Percentiles rank a stretch among this genome's conserved stretches.
Conservation (phyloP, 2,797 vertebrate species). For the Myotis pilosus region DNA sequence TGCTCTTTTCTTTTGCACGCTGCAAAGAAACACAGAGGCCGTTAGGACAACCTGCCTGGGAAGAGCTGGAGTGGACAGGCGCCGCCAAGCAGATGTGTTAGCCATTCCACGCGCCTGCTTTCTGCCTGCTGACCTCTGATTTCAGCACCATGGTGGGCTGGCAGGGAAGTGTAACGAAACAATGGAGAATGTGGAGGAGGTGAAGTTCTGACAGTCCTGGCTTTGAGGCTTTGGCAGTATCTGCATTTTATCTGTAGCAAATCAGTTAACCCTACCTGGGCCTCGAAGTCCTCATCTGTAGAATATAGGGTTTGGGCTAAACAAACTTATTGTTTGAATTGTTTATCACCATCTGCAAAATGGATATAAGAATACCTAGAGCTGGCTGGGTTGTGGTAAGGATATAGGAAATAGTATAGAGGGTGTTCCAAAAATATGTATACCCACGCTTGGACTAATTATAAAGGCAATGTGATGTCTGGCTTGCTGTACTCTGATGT, state of each 20-base stretch:
- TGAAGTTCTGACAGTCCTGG: background rate
- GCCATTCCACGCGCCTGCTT: background rate
- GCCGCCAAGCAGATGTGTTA: background rate
- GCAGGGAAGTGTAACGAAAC: background rate
- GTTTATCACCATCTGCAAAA: background rate
- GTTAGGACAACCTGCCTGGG: constrained; percentile 61
- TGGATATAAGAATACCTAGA: background rate
- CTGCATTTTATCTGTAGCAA: background rate
- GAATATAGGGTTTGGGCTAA: background rate
- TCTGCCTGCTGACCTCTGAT: background rate
- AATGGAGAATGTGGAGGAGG: background rate
- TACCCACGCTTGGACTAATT: too few relatives aligned
- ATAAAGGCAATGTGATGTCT: background rate
- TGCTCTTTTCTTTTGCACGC: constrained; percentile 99
- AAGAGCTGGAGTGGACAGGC: background rate
- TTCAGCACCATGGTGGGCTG: background rate
- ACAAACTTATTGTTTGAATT: background rate
- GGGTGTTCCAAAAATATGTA: too few relatives aligned
- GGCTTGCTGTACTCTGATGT: background rate
- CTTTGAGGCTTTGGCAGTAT: background rate
- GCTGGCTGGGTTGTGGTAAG: background rate
- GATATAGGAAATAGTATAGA: background rate
- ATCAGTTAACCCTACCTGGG: background rate
- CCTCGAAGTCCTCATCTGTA: background rate
- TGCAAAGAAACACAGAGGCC: constrained; percentile 81